Evolutionary conservation across 2,113 vertebrate genomes (phyloP), one percentile per base, ranked within the genome.

Genomic region (Euleptes europaea): DNA sequence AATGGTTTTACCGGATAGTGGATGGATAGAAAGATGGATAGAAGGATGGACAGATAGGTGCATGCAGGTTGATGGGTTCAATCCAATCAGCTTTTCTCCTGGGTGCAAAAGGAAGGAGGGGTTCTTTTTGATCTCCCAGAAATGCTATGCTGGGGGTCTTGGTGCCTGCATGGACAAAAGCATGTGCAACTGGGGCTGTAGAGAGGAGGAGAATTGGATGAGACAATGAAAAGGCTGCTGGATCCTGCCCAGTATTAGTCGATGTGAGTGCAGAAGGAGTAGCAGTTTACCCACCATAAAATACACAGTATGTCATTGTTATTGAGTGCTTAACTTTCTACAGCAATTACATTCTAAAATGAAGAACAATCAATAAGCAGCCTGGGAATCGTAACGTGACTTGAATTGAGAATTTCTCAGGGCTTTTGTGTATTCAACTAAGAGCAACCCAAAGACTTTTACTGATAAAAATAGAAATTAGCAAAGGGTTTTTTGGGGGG

Each of bases 371-470:
- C 72, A 63, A 6, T 80, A 65, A 38, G 70, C 26, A 47, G 3
- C 10, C 54, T 66, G 85, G 71, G 70, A 66, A 51, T 3, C n/a
- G 60, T 35, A 15, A 82, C 0, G 2, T 89, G 69, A 69, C 35
- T 38, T 49, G 54, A 54, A 19, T 90, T 69, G 23, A 78, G 85
- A 81, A 70, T 26, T 63, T 75, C 76, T 81, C 35, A 51, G 12
- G 3, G 2, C 54, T 57, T 4, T 1, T 2, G 60, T 17, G 0
- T 0, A 63, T 66, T 60, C 33, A 69, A 84, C 81, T 80, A 85
- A 78, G 77, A 65, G 83, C 2, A 28, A 0, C 8, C 33, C 1
- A 4, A 79, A 86, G 70, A 71, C 17, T 31, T 77, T 49, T 79
- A 51, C 73, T 33, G 47, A 51, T 49, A 49, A 74, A 74, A 47